Evolutionary conservation across 2,113 vertebrate genomes (phyloP).

Genomic region (Microcebus ravelobensis): DNA sequence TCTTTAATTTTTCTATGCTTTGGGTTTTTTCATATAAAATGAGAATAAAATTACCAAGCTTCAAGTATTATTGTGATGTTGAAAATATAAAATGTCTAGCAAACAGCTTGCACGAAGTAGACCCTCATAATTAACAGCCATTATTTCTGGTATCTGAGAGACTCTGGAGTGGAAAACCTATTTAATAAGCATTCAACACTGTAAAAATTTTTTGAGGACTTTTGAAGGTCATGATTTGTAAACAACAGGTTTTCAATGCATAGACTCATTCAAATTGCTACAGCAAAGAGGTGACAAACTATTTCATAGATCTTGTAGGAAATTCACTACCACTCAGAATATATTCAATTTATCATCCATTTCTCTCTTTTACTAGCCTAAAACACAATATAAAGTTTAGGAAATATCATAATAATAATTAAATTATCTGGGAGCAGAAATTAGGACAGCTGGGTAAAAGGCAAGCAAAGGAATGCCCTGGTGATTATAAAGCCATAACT

Average conservation of each 20-base stretch:
- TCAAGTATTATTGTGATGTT: neutral
- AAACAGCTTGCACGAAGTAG: constrained; percentile 25
- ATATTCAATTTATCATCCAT: neutral
- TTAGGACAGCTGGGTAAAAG: neutral
- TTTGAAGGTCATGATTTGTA: neutral
- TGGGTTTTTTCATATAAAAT: neutral
- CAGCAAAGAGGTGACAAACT: neutral
- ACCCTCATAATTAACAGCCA: neutral
- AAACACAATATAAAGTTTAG: neutral
- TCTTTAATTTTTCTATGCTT: neutral
- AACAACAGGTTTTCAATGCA: neutral
- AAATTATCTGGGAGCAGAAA: neutral
- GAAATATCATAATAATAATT: constrained; percentile 4
- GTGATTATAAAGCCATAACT: constrained; percentile 2
- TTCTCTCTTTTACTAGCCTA: constrained; percentile 10
- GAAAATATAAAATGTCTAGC: neutral
- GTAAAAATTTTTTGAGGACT: neutral
- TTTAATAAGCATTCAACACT: neutral
- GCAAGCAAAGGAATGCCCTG: neutral
- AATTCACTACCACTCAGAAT: neutral
- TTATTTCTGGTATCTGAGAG: neutral
- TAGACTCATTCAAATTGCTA: neutral
- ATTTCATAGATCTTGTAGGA: neutral
- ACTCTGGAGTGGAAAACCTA: neutral
- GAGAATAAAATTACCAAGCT: neutral